Percentiles rank a stretch among this genome's conserved stretches.
Evolutionary conservation across 2,888 invertebrate genomes (phyloP).

Genomic region (Strigamia maritima): DNA sequence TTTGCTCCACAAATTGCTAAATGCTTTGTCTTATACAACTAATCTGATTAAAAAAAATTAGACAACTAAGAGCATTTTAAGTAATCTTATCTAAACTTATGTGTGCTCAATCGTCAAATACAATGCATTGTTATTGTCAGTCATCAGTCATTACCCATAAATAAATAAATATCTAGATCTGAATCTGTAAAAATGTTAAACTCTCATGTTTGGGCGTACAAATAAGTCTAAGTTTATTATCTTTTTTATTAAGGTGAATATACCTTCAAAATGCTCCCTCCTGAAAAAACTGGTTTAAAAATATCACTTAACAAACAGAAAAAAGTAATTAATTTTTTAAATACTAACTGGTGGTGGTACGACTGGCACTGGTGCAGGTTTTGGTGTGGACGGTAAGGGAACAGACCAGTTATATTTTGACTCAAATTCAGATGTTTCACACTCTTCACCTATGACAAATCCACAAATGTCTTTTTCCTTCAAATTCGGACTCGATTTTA

Average conservation of each 20-base stretch:
- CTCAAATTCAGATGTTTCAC: not conserved
- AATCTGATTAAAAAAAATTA: not conserved
- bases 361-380: not conserved
- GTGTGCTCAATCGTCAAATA: not conserved
- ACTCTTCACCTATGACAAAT: not conserved
- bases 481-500: not conserved
- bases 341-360: slow-evolving; percentile 2
- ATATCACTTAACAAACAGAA: not conserved
- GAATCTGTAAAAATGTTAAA: not conserved
- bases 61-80: not conserved
- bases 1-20: no score
- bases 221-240: not conserved
- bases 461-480: slow-evolving; percentile 8
- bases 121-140: not conserved
- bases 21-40: not conserved
- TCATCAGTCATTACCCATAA: not conserved
- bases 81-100: not conserved
- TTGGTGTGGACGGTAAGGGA: not conserved
- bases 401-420: not conserved
- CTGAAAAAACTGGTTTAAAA: not conserved
- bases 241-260: slow-evolving; percentile 11
- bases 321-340: not conserved
- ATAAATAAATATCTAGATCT: not conserved
- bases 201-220: not conserved
- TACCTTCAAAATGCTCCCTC: not conserved